Evolutionary conservation across 2,888 invertebrate species (phyloP).

Genomic region (Caenorhabditis zanzibari): DNA sequence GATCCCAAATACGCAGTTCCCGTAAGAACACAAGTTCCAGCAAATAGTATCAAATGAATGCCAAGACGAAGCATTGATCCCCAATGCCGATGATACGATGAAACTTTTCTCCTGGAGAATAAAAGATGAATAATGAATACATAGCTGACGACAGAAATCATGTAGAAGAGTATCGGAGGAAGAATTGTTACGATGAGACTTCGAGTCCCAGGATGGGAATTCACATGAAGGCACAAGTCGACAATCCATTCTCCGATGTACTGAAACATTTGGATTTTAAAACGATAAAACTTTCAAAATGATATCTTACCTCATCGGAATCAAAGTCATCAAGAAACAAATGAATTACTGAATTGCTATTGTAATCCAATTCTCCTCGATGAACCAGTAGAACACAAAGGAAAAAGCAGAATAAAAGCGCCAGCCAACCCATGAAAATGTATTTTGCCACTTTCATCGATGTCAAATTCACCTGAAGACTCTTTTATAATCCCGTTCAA

Average conservation of each 20-base stretch:
- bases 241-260: conserved; percentile 60
- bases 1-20: conserved; percentile 57
- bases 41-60: conserved; percentile 57
- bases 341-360: conserved; percentile 63
- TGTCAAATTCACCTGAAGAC: conserved; percentile 47
- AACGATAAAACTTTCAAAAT: background rate
- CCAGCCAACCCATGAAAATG: conserved; percentile 42
- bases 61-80: conserved; percentile 61
- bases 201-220: conserved; percentile 45
- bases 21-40: conserved; percentile 53
- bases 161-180: conserved; percentile 54
- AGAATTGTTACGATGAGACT: conserved; percentile 56
- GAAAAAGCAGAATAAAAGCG: conserved; percentile 30
- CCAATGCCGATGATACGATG: conserved; percentile 55
- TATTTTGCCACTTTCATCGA: conserved; percentile 48
- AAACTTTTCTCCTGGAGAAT: conserved; percentile 46
- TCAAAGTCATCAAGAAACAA: conserved; percentile 62
- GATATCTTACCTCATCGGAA: conserved; percentile 49
- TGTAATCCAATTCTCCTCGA: conserved; percentile 52
- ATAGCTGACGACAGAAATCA: conserved; percentile 58
- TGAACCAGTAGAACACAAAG: conserved; percentile 47
- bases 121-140: conserved; percentile 55
- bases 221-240: conserved; percentile 58
- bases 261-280: background rate
- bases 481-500: background rate